Evolutionary conservation across 2,888 invertebrate species (phyloP), one percentile per base, ranked within the genome.

Genomic region (Ormyrus thymus): DNA sequence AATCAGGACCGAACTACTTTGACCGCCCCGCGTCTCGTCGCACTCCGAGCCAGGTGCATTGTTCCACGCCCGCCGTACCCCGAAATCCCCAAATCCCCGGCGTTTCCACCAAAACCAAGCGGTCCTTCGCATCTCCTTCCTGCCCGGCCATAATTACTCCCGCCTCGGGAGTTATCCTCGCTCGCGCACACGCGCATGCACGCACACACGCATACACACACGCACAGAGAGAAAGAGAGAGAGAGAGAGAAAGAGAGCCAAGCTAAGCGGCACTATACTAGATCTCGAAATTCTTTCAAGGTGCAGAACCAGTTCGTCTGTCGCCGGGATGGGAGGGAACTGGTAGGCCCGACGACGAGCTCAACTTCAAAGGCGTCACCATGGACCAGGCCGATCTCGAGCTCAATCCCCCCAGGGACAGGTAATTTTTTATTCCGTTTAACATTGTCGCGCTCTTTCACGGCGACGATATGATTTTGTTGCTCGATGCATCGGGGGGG

Each of bases 291-390:
- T 77, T 74, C 74, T 80, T 77, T 80, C 68, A 77, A 81, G 81
- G 81, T 76, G 91, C 92, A 84, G 95, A 95, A 90, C 96, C 96
- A 68, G 97, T 97, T 81, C 94, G 94, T 84, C 92, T 97, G 81
- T 96, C 96, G 73, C 97, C 96, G 10, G 96, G 96, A 76, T 97
- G 96, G 96, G 96, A 97, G 91, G 96, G 95, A 81, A 94, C 94
- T 83, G 95, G 95, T 91, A 92, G 95, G 86, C 94, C 96, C 74
- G 95, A 95, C 90, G 96, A 96, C 91, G 95, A 96, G 87, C 93
- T 96, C 85, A 96, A 96, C 91, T 94, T 96, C 89, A 94, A 93
- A 92, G 93, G 93, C 80, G 91, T 94, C 61, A 93, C 93, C 55
- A 93, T 94, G 93, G 94, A 94, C 83, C 92, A 93, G 83, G 93